phyloP scores from a whole-genome alignment of 2,797 vertebrate species.

The Sarcophilus harrisii region DNA sequence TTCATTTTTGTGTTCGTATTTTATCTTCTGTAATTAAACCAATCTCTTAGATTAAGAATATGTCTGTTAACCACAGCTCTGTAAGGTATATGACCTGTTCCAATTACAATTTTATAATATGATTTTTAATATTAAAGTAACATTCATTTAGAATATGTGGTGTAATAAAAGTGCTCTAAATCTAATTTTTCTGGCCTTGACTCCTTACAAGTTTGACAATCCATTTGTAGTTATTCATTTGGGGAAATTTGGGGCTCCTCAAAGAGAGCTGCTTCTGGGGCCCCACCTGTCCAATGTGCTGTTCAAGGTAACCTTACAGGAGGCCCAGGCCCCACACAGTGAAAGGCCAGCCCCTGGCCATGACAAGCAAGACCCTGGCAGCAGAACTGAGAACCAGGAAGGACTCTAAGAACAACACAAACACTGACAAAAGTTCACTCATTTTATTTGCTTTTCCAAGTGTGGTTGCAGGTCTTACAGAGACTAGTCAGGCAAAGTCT shows the following conservation, averaged over 20 bases:
- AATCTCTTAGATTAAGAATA: neutral
- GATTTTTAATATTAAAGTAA: neutral
- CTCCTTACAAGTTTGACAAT: neutral
- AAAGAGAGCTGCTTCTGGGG: neutral
- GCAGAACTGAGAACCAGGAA: neutral
- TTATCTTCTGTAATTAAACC: neutral
- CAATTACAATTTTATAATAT: neutral
- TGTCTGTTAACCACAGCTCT: neutral
- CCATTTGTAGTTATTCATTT: neutral
- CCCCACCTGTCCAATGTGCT: neutral
- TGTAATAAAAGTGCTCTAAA: neutral
- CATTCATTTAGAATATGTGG: neutral
- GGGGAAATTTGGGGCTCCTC: neutral
- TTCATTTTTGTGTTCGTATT: neutral
- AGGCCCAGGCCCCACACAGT: neutral
- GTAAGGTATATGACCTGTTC: neutral
- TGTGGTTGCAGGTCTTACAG: slow-evolving; percentile 61
- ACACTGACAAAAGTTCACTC: slow-evolving; percentile 62
- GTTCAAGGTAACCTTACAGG: neutral
- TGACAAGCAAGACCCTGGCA: neutral
- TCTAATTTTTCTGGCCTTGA: neutral
- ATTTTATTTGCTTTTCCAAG: slow-evolving; percentile 81
- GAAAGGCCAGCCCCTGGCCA: neutral
- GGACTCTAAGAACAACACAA: neutral
- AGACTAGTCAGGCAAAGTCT: slow-evolving; percentile 52